phyloP scores from a whole-genome alignment of 1,140 invertebrate genomes.

The Eriosoma lanigerum region DNA sequence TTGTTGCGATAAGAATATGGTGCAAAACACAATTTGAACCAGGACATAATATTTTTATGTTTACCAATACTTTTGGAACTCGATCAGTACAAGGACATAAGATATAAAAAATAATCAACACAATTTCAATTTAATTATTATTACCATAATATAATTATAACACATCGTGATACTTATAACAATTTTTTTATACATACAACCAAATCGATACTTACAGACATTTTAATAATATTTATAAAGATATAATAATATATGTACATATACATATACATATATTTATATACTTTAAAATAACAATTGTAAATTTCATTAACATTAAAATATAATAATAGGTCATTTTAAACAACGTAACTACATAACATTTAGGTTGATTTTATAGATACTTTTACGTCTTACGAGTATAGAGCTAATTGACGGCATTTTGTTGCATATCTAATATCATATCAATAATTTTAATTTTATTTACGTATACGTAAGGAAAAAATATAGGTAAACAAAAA shows the following conservation, averaged over 20 bases:
- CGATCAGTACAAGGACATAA: not conserved
- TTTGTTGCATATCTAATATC: no score
- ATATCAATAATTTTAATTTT: no score
- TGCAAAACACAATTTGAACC: no score
- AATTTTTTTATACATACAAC: constrained; percentile 2
- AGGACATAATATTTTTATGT: no score
- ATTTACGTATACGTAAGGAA: no score
- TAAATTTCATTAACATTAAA: not conserved
- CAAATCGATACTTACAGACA: not conserved
- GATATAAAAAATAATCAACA: no score
- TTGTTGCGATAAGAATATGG: no score
- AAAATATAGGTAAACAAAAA: no score
- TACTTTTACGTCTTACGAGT: not conserved
- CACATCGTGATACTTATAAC: not conserved
- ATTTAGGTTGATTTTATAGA: not conserved
- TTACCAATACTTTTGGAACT: no score
- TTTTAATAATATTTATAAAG: not conserved
- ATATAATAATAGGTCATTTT: not conserved
- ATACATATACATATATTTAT: no score
- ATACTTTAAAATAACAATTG: constrained; percentile 11
- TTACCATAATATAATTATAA: not conserved
- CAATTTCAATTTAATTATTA: no score
- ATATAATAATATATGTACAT: not conserved
- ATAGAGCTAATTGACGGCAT: constrained; percentile 16
- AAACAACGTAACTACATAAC: not conserved